Percentiles rank a stretch among this genome's conserved stretches.
These are phyloP conservation scores for Myotis vivesi DNA, from an alignment of 2,797 vertebrate genomes.

Conservation along the genomic window DNA sequence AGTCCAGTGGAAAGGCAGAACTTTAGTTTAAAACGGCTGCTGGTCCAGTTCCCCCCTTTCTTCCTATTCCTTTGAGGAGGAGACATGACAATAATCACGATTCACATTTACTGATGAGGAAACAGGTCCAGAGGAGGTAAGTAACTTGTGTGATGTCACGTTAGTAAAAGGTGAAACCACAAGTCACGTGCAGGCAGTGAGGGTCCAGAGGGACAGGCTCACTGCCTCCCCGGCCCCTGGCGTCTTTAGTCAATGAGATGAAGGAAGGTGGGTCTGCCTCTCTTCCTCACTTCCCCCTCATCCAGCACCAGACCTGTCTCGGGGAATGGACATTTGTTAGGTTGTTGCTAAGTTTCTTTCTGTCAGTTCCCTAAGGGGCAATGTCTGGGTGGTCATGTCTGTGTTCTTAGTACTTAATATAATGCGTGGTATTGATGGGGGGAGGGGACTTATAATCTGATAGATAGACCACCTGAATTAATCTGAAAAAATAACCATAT, in stretches of 20 bases:
- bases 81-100: too few relatives aligned
- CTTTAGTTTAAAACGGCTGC: not conserved
- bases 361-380: not conserved
- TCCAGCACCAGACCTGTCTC: not conserved
- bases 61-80: not conserved
- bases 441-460: too few relatives aligned
- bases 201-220: not conserved
- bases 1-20: too few relatives aligned
- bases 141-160: not conserved
- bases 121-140: not conserved
- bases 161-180: not conserved
- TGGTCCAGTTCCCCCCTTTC: too few relatives aligned
- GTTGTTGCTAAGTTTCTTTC: not conserved
- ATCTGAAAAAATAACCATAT: too few relatives aligned
- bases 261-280: too few relatives aligned
- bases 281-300: not conserved
- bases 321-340: not conserved
- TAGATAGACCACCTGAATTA: too few relatives aligned
- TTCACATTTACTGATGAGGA: not conserved
- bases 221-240: not conserved
- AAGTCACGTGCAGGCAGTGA: not conserved
- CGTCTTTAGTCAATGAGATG: too few relatives aligned
- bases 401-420: not conserved
- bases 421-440: not conserved
- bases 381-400: not conserved